phyloP scores from a whole-genome alignment of 2,797 vertebrate species.

The Eulemur albifrons region DNA sequence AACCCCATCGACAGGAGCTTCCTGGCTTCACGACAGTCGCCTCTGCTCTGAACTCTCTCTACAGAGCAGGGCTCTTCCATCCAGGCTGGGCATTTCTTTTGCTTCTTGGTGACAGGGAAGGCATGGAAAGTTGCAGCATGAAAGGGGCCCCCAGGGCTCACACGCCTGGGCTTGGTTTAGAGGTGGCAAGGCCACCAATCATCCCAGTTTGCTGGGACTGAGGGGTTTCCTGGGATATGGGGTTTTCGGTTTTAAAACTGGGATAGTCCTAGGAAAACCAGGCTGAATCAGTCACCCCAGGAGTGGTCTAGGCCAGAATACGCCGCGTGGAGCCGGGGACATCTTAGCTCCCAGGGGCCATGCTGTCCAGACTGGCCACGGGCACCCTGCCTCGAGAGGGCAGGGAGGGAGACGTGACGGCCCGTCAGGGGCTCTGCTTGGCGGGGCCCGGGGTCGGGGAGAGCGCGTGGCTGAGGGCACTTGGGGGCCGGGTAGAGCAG shows the following conservation, averaged over 20 bases:
- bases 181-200: background rate
- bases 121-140: rapidly evolving
- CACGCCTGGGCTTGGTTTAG: background rate
- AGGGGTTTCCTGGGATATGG: background rate
- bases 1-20: background rate
- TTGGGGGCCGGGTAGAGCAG: rapidly evolving
- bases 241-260: background rate
- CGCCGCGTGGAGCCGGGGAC: background rate
- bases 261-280: background rate
- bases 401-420: background rate
- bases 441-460: background rate
- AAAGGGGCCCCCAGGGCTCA: background rate
- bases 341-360: background rate
- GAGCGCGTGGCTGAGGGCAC: background rate
- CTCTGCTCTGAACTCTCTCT: background rate
- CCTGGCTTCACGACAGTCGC: background rate
- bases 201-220: background rate
- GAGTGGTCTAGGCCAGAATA: too few relatives aligned
- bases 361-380: background rate
- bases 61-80: background rate
- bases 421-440: background rate
- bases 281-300: background rate
- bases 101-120: background rate
- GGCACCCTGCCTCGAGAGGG: background rate
- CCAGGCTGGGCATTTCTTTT: background rate